Percentiles rank a stretch among this genome's conserved stretches.
Evolutionary conservation across 2,888 invertebrate species (phyloP).

Genomic region (Noctua comes): DNA sequence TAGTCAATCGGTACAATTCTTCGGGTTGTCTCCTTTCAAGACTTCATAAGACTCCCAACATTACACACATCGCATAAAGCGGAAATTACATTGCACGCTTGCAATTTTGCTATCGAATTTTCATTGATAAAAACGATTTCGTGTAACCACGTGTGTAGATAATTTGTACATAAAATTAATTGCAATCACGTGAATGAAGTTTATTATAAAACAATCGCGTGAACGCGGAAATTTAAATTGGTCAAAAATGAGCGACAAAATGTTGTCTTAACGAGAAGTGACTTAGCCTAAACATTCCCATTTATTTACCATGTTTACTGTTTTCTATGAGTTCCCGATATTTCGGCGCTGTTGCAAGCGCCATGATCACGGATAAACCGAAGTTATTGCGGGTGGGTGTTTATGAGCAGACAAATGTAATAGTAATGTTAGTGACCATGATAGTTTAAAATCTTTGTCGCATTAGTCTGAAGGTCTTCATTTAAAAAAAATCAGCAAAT

Average conservation of each 20-base stretch:
- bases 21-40: too few relatives aligned
- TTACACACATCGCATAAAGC: background rate
- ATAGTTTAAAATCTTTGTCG: too few relatives aligned
- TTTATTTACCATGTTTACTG: too few relatives aligned
- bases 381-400: too few relatives aligned
- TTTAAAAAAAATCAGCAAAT: too few relatives aligned
- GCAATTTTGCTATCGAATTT: background rate
- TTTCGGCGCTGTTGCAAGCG: too few relatives aligned
- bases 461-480: too few relatives aligned
- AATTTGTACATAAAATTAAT: conserved; percentile 29
- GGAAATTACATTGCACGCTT: background rate
- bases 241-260: background rate
- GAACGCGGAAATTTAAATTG: conserved; percentile 1
- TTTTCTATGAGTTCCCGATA: too few relatives aligned
- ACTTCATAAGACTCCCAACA: too few relatives aligned
- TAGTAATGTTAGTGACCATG: too few relatives aligned
- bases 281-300: background rate
- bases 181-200: conserved; percentile 28
- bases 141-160: conserved; percentile 24
- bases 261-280: background rate
- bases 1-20: background rate
- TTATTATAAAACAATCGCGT: conserved; percentile 19
- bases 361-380: too few relatives aligned
- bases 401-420: too few relatives aligned
- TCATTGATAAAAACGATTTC: conserved; percentile 34